Evolutionary conservation across 92 coral and sea anemone genomes (phyloP), one percentile per base, ranked within the genome.

Genomic region (Micromussa lordhowensis): DNA sequence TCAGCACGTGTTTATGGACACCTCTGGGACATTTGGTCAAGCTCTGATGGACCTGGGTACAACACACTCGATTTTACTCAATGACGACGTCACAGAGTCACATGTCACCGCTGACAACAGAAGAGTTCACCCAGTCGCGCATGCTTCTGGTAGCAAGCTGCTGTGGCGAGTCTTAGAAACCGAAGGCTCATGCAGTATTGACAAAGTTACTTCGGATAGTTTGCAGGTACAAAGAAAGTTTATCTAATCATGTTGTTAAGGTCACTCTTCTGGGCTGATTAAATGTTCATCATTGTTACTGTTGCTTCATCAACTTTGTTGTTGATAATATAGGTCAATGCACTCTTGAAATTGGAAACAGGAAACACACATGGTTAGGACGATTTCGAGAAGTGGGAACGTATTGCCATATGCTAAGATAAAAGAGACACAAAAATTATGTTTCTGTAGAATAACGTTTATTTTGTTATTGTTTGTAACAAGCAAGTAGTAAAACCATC

Each of bases 1-100:
- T 58, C 88, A 87, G 13, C 98, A 97, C 86, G 95, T 92, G 51
- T 95, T 97, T 76, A 82, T 95, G 61, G 99, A 97, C 84, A 86
- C 92, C 68, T 93, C 98, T 10, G 91, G 89, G 51, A 87, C 90
- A 18, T 85, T 95, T 81, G 99, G 99, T 19, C 81, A 89, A 54
- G 98, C 96, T 31, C 92, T 97, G n/a, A 85, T 88, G 59, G 96
- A 92, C 86, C 77, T 97, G 81, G 95, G 97, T 40, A 89, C 91
- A 29, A 91, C 89, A 21, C 92, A 95, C 87, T 78, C 92, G 9
- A 36, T 91, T 49, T 79, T 95, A 63, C 85, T 88, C 22, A 83
- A 75, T 48, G 83, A 59, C 19, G 89, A 92, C 4, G 28, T 80
- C 17, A 77, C 53, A 31, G 89, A 78, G 78, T 68, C 89, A 59